Evolutionary conservation across 2,888 invertebrate genomes (phyloP).

Genomic region (Polylopha cassiicola): DNA sequence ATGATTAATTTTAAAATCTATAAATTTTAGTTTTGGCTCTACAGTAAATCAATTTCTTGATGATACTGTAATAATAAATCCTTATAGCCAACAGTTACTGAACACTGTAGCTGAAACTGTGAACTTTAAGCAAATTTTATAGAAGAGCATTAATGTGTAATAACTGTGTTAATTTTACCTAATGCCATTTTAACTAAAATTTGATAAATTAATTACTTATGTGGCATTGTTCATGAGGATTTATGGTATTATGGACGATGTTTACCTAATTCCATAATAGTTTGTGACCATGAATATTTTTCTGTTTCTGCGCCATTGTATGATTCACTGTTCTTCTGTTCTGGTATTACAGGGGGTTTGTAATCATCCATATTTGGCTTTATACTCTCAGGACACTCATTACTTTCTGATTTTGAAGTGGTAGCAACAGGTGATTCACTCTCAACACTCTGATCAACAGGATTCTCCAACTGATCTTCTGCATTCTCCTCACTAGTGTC

Average conservation of each 20-base stretch:
- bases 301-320: slow-evolving; percentile 90
- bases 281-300: slow-evolving; percentile 91
- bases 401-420: slow-evolving; percentile 10
- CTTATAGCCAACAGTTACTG: no score
- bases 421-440: slow-evolving; percentile 14
- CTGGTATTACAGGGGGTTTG: slow-evolving; percentile 55
- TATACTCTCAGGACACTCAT: slow-evolving; percentile 1
- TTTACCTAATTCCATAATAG: slow-evolving; percentile 82
- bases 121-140: no score
- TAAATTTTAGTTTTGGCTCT: background rate
- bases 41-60: background rate
- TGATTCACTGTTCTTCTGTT: slow-evolving; percentile 68
- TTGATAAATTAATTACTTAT: no score
- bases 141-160: no score
- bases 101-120: no score
- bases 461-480: no score
- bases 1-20: background rate
- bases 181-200: no score
- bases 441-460: slow-evolving; percentile 22
- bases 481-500: slow-evolving; percentile 15
- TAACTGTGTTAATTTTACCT: no score
- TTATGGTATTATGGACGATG: no score
- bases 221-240: no score
- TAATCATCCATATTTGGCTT: slow-evolving; percentile 39
- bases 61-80: no score